Evolutionary conservation across 2,888 invertebrate genomes (phyloP), one percentile per base, ranked within the genome.

Genomic region (Parelbella ahira): DNA sequence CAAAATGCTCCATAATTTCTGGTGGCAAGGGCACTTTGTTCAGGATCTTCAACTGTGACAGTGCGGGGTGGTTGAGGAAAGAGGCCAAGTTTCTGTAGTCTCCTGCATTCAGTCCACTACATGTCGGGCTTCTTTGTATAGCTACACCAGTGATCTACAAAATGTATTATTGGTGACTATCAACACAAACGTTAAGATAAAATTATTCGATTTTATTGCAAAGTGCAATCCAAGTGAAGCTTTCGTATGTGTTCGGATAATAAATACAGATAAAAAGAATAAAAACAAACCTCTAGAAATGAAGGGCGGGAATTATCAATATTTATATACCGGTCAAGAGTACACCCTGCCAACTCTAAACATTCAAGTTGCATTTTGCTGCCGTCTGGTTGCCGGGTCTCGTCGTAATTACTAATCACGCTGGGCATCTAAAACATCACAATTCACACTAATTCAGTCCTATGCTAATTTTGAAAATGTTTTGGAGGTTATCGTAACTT

Each of bases 1-100:
- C 93, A 89, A 97, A 96, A 77, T 98, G 96, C 82, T 98, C 97
- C 84, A 97, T 91, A 46, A 98, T 93, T 89, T 98, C 98, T 4
- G 94, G 92, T 11, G 98, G 98, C 38, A 98, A 88, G 5, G 97
- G 96, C 47, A 96, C 92, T 87, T 94, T 95, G 67, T 93, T 94
- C 11, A 94, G 82, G 47, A 93, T 92, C 64, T 93, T 93, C 58
- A 97, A 89, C 71, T 97, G 94, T 47, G 92, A 93, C 54, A 96
- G 88, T 58, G 91, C 91, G 47, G 91, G 88, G 47, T 93, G 93
- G 51, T 92, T 83, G 9, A 93, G 89, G 33, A 93, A 79, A 13
- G 92, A 91, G 48, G 92, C 91, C 37, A 94, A 82, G 55, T 92
- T 92, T 42, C 96, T 96, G 87, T 98, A 98, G 76, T 98, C 98